Evolutionary conservation across 2,113 vertebrate species (phyloP), one percentile per base, ranked within the genome.

Genomic region (Triplophysa rosa): DNA sequence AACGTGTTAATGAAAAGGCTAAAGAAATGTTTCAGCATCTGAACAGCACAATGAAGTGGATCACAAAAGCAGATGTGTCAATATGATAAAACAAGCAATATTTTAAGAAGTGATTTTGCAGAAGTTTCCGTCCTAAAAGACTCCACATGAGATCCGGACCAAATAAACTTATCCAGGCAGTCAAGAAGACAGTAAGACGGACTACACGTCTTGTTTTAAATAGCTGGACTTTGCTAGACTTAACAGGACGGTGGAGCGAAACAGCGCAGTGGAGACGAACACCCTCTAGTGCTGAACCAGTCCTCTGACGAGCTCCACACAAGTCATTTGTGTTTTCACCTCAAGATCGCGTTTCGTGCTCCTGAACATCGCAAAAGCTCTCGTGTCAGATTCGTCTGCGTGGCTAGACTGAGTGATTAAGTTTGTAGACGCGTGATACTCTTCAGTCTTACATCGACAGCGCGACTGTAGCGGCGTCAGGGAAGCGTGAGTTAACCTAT

Each of bases 271-370:
- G 82, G 77, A 71, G 67, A 77, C 83, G 80, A 68, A 83, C 81
- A 63, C 82, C 81, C 83, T 85, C 85, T 85, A 82, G 81, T 80
- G 85, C 81, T 63, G 42, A 65, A 62, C 49, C 37, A 14, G 68
- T 73, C 56, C 14, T 73, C 70, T 33, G 33, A 42, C 56, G 58
- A 73, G n/a, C 33, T 61, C 54, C 56, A 16, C 54, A 45, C 40
- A 71, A 61, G 29, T 61, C 54, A 73, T 33, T 45, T 21, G 70
- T 13, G 56, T 33, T 73, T 73, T 33, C 70, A 54, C 56, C 33
- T 40, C 54, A 73, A 61, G 19, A 58, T 24, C 29, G 56, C 69
- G 24, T 63, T 68, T 56, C 29, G 21, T 49, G 70, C 52, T 33
- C 33, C n/a, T 8, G n/a, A 24, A 71, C 49, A 12, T 58, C 56